phyloP scores from a whole-genome alignment of 2,113 vertebrate genomes.

The Oophaga pumilio region DNA sequence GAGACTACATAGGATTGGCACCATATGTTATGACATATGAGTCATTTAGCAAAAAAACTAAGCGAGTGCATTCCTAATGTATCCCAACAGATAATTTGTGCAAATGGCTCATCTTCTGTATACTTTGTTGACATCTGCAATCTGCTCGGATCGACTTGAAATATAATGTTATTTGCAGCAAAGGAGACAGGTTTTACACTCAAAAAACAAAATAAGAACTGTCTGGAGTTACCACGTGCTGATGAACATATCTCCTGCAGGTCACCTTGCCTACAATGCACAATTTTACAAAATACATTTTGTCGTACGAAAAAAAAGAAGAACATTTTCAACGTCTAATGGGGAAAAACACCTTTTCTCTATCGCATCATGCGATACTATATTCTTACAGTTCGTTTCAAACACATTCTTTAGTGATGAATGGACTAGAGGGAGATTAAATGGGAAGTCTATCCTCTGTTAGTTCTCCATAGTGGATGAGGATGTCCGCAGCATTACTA shows the following conservation, averaged over 20 bases:
- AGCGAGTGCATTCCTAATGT: slow-evolving; percentile 9
- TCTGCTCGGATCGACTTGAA: slow-evolving; percentile 28
- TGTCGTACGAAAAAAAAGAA: background rate
- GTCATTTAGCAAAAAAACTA: slow-evolving; percentile 33
- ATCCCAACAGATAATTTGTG: slow-evolving; percentile 38
- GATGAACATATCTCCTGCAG: background rate
- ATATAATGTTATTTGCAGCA: slow-evolving; percentile 9
- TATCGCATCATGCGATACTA: background rate
- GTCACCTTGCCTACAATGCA: background rate
- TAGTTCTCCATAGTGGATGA: background rate
- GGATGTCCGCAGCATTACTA: background rate
- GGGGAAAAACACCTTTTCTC: no score
- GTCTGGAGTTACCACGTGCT: background rate
- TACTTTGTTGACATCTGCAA: slow-evolving; percentile 41
- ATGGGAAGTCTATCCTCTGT: background rate
- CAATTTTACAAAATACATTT: background rate
- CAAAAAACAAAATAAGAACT: background rate
- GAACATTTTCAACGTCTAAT: no score
- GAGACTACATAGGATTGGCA: slow-evolving; percentile 5
- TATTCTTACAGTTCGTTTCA: background rate
- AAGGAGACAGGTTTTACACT: background rate
- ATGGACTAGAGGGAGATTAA: background rate
- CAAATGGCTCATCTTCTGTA: slow-evolving; percentile 5
- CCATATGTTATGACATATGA: slow-evolving; percentile 39
- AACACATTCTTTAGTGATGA: background rate